Base-by-base conservation (phyloP, 1,140 invertebrate genomes). In the Drosophila seguyi region DNA sequence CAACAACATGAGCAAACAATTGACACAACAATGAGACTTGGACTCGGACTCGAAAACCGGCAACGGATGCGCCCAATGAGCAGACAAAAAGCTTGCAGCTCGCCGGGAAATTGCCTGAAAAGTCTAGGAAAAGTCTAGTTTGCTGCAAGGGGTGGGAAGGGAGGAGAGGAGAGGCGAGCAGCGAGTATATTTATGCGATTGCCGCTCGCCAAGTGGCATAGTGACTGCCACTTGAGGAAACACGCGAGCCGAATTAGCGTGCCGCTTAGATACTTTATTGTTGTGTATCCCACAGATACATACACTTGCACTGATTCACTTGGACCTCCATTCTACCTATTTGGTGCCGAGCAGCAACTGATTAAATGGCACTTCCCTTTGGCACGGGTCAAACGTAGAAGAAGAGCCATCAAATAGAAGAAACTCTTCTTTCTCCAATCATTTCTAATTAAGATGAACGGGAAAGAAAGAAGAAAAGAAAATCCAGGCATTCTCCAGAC, bases 31-130 rank as follows among this genome's bases (percentile, higher is more conserved):
- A 90, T 90, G 85, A 90, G 81, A 47, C 63, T 69, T 29, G 60
- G 81, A 47, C 63, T 69, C 41, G 62, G 31, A 71, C 34, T 68
- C 31, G 60, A 38, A 69, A 72, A 71, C 85, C 75, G 85, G 84
- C 85, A 90, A 90, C 85, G 85, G 85, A 90, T 90, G 85, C 85
- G 85, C 85, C 85, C 85, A 90, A 90, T 90, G 85, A 90, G 74
- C 86, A 90, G 81, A 90, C 86, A 90, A 90, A 90, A 90, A 90
- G 85, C 85, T 80, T 79, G 90, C 81, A 81, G 85, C 85, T 80
- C 81, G 90, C 78, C 85, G 85, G 85, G 86, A 90, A 90, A 90
- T 90, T 90, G 85, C 78, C 69, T 86, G 75, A 77, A 85, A 83
- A 77, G 67, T 53, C 65, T 41, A 50, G 44, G 69, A 48, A 73